Base-by-base conservation (phyloP, 2,113 vertebrate species). In the Proteles cristata region DNA sequence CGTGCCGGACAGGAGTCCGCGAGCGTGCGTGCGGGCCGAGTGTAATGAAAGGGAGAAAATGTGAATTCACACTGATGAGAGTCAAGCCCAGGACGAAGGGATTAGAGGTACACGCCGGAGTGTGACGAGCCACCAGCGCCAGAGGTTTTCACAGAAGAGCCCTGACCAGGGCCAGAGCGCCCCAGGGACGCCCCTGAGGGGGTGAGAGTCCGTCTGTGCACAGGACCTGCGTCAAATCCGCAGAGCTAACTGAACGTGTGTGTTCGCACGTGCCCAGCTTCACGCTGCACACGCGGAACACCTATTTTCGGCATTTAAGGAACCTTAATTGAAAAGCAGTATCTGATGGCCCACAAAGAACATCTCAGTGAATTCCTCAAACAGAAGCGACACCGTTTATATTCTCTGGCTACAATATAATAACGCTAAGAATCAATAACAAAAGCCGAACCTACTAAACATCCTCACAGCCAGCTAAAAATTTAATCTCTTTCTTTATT, bases 221-320 rank as follows among this genome's bases (percentile, higher is more conserved):
- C 5, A 1, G 39, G 63, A 8, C 16, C 0, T 7, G 63, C 16
- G 11, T n/a, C 7, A 4, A 10, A 3, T 2, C 15, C 14, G 2
- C 15, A 7, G 35, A 26, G 63, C 14, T 3, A 4, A 10, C 3
- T 0, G 2, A 45, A 4, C 0, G 7, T 0, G 8, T 0, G 1
- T 0, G 28, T 25, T 2, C 0, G 0, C 0, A 2, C 0, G 26
- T 4, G 1, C 12, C 48, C 0, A 0, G 4, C 35, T 21, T 21
- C 7, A 10, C 3, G 0, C 23, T 1, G 21, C 4, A 0, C 8
- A 0, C 0, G 15, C 35, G 6, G 45, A 28, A 45, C 45, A 12
- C 58, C 25, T 11, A 5, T 45, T n/a, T 16, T 15, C 45, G 45
- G 80, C 31, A 4, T 8, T 45, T 45, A 23, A 11, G 35, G 48